Percentiles rank a stretch among this genome's conserved stretches.
Evolutionary conservation across 2,113 vertebrate species (phyloP).

Genomic region (Rousettus leschenaultii): DNA sequence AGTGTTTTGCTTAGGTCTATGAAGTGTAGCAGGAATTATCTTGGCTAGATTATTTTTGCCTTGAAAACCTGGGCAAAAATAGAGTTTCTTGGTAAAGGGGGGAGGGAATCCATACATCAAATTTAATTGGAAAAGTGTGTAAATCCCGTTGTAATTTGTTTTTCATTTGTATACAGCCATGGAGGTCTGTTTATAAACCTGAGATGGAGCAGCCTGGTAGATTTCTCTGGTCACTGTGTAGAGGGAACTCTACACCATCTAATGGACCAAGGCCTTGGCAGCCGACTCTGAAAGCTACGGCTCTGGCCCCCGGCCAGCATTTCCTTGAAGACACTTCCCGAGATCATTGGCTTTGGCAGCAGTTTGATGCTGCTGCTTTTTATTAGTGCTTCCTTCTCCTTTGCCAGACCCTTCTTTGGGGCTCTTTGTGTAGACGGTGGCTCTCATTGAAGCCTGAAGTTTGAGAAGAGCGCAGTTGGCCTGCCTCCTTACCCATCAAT

Average conservation of each 20-base stretch:
- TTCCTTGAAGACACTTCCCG: conserved; percentile 54
- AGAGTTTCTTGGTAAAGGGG: not conserved
- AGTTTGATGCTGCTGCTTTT: conserved; percentile 26
- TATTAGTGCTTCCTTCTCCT: not conserved
- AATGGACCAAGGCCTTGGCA: not conserved
- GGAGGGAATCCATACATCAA: not conserved
- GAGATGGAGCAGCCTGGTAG: not conserved
- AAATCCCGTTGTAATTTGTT: not conserved
- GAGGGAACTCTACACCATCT: too few relatives aligned
- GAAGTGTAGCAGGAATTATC: not conserved
- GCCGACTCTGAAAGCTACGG: not conserved
- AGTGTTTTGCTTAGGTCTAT: not conserved
- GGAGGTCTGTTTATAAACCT: not conserved
- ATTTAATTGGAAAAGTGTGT: not conserved
- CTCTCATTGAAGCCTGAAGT: not conserved
- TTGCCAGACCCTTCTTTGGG: not conserved
- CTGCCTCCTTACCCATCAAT: not conserved
- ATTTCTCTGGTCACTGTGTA: not conserved
- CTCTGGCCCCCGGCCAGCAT: conserved; percentile 45
- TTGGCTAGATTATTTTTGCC: not conserved
- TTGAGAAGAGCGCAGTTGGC: not conserved
- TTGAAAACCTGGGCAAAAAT: conserved; percentile 8
- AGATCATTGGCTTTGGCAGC: conserved; percentile 26
- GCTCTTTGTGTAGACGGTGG: not conserved
- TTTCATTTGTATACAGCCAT: not conserved